Evolutionary conservation across 2,888 invertebrate genomes (phyloP), one percentile per base, ranked within the genome.

Genomic region (Lithophane socia): DNA sequence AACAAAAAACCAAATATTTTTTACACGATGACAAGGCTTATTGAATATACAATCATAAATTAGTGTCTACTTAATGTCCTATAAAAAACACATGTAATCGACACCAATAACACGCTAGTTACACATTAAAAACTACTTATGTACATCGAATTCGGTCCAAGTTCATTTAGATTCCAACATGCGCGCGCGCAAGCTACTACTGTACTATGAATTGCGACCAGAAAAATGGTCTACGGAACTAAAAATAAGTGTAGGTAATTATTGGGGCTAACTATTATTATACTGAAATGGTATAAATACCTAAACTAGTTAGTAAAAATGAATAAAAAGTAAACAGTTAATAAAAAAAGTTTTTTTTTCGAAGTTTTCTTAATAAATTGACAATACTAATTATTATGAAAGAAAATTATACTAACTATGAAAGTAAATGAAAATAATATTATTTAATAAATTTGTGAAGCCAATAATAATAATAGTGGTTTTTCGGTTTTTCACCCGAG

Each of bases 71-170:
- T 78, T 70, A 79, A 75, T 77, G 65, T 75, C 16, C 71, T 70
- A 63, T 69, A 79, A 76, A 79, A 88, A 84, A 82, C 74, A 80
- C 24, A 67, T 77, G 84, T 82, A 84, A 87, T 83, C 70, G 79
- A 82, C 75, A 82, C 79, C 67, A 61, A 64, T 84, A 79, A 84
- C 91, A 92, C 91, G 92, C 91, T 81, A 91, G 83, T 85, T 75
- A 84, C 68, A 87, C 91, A 92, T 92, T 92, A 91, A 92, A 92
- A 90, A 89, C 91, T 91, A 93, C 92, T 93, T 92, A 80, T 78
- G 44, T 78, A 92, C 88, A 91, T 86, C 86, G 89, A 93, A 93
- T 93, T 94, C 93, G 93, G 93, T 94, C 93, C 94, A 93, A 95
- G 94, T 94, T 92, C 84, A 84, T 87, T 89, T 80, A 85, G 83